phyloP scores from a whole-genome alignment of 2,797 vertebrate genomes.

The Xenentodon cancila region DNA sequence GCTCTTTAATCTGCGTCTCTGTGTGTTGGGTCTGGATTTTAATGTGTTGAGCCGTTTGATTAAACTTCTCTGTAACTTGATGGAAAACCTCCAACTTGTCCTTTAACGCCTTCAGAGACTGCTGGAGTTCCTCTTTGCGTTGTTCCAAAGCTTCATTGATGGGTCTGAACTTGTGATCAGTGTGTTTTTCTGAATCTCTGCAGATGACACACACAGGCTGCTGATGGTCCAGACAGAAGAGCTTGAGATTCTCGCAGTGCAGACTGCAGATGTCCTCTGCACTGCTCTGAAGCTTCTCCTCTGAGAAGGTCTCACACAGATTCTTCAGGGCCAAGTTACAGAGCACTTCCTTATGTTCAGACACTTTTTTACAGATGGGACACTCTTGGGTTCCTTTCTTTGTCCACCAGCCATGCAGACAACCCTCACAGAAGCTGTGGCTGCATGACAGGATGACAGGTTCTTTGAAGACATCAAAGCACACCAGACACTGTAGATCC shows the following conservation, averaged over 20 bases:
- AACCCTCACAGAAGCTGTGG: conserved; percentile 27
- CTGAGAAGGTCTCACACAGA: not conserved
- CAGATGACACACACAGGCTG: not conserved
- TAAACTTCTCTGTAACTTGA: not conserved
- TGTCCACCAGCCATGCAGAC: conserved; percentile 14
- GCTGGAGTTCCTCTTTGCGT: not conserved
- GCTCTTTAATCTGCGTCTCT: not conserved
- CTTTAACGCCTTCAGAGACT: not conserved
- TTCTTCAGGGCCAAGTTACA: conserved; percentile 8
- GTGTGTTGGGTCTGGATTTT: not conserved
- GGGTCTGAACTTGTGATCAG: not conserved
- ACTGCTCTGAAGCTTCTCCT: too few species aligned
- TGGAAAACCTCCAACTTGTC: not conserved
- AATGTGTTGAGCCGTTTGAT: not conserved
- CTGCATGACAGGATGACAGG: conserved; percentile 20
- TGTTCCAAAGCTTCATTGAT: not conserved
- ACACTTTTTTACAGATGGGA: conserved; percentile 11
- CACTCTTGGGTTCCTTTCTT: not conserved
- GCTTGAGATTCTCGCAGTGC: not conserved
- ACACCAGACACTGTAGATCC: conserved; percentile 5
- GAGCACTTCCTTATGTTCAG: not conserved
- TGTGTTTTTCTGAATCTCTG: conserved; percentile 10
- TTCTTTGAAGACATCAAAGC: conserved; percentile 8
- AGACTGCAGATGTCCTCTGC: not conserved
- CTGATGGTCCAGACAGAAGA: conserved; percentile 11